Conservation (phyloP, 2,888 invertebrate genomes). For the Melinaea menophilus region DNA sequence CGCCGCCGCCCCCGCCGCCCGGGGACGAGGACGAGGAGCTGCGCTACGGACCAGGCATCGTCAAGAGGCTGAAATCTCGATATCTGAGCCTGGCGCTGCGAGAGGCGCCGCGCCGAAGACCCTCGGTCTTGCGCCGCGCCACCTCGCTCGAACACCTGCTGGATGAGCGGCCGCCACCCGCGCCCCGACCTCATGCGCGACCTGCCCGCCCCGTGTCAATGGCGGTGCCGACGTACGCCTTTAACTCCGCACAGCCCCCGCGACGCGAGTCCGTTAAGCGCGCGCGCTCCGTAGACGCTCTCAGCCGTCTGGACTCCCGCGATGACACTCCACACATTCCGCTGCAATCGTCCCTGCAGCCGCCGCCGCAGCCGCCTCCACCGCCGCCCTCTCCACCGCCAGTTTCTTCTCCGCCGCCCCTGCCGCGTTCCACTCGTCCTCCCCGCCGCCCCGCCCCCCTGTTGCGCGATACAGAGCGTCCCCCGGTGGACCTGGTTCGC, state of each 20-base stretch:
- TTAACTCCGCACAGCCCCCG: slow-evolving; percentile 44
- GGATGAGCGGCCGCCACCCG: slow-evolving; percentile 78
- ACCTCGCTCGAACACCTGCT: slow-evolving; percentile 91
- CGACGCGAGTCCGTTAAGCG: slow-evolving; percentile 85
- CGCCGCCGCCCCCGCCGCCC: slow-evolving; percentile 49
- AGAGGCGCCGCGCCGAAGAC: slow-evolving; percentile 82
- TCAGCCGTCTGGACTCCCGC: slow-evolving; percentile 81
- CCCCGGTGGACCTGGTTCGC: slow-evolving; percentile 93
- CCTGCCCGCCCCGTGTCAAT: slow-evolving; percentile 53
- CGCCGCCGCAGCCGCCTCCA: slow-evolving; percentile 83
- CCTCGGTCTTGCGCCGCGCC: slow-evolving; percentile 87
- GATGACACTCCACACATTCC: slow-evolving; percentile 79
- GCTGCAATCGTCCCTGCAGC: slow-evolving; percentile 83
- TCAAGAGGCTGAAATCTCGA: slow-evolving; percentile 90
- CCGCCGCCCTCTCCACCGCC: slow-evolving; percentile 64
- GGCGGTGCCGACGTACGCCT: slow-evolving; percentile 45
- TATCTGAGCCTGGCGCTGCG: slow-evolving; percentile 90
- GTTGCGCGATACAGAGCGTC: slow-evolving; percentile 86
- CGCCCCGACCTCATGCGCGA: slow-evolving; percentile 45
- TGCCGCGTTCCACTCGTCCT: slow-evolving; percentile 60
- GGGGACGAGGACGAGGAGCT: slow-evolving; percentile 82
- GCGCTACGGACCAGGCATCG: slow-evolving; percentile 94
- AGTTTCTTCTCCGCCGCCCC: slow-evolving; percentile 63
- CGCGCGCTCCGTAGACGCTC: slow-evolving; percentile 90
- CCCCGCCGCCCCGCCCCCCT: slow-evolving; percentile 78